Evolutionary conservation across 2,113 vertebrate species (phyloP), one percentile per base, ranked within the genome.

Genomic region (Stercorarius parasiticus): DNA sequence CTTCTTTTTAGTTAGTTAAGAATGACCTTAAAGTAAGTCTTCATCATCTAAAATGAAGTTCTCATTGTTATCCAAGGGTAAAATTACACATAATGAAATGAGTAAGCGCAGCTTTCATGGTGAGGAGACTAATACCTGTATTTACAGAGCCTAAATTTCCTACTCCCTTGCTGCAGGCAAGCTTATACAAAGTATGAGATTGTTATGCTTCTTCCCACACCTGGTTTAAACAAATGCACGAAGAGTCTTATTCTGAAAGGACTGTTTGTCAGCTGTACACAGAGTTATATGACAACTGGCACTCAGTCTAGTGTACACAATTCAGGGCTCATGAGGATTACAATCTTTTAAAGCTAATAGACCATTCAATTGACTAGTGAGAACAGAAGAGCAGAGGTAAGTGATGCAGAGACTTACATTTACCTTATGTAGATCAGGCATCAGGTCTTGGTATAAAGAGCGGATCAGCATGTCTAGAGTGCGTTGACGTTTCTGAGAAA

Each of bases 391-490:
- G 36, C 38, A 23, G 10, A 36, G 0, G 5, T 5, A 9, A 84
- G 20, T n/a, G 15, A 79, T 23, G 22, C 18, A 90, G 34, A 82
- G 22, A 59, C 42, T 70, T 93, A 66, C 38, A 58, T 89, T 95
- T 98, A 99, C 99, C 98, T 99, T 99, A 96, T 99, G 98, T 80
- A 99, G 98, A 97, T 99, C 99, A 23, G 99, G 99, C 98, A 99
- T 99, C 90, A 99, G 98, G 96, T 99, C 99, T 97, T 99, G 99
- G 97, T 99, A 99, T 67, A 99, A 98, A 65, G 99, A 99, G 59
- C 99, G 99, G 94, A 99, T 99, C 97, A 99, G 96, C 99, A 99
- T 99, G 96, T 99, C 99, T 19, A 99, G 98, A 30, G 99, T 99
- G 71, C 99, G 98, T 34, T 99, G 99, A 34, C 99, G 99, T 97